Percentiles rank a stretch among this genome's conserved stretches.
Conservation (phyloP, 2,797 vertebrate species). For the Tapirus indicus region DNA sequence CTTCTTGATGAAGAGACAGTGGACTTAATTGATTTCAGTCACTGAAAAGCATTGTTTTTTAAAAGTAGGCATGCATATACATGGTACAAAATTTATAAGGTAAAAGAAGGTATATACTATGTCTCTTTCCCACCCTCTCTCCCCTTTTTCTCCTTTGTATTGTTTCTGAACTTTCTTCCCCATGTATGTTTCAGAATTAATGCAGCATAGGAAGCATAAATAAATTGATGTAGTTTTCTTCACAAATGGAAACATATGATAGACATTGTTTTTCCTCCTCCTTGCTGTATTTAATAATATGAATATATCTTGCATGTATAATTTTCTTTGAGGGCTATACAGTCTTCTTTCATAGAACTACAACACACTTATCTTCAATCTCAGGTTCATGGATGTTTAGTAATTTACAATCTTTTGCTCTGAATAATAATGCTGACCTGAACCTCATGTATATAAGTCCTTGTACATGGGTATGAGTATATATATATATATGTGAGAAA, state of each 20-base stretch:
- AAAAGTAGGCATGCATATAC: neutral
- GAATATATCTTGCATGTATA: neutral
- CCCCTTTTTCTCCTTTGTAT: neutral
- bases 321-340: neutral
- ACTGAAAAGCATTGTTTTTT: neutral
- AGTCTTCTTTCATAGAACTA: neutral
- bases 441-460: neutral
- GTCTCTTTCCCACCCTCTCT: neutral
- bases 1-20: neutral
- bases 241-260: neutral
- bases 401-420: neutral
- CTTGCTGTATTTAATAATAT: neutral
- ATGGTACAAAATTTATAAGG: neutral
- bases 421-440: neutral
- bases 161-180: neutral
- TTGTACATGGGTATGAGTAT: neutral
- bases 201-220: neutral
- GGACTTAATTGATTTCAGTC: slow-evolving; percentile 43
- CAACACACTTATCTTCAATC: neutral
- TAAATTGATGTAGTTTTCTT: neutral
- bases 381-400: neutral
- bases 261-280: neutral
- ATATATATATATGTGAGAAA: neutral
- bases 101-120: neutral
- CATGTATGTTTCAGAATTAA: neutral